Percentiles rank a stretch among this genome's conserved stretches.
Evolutionary conservation across 2,888 invertebrate species (phyloP).

Genomic region (Luperina nickerlii): DNA sequence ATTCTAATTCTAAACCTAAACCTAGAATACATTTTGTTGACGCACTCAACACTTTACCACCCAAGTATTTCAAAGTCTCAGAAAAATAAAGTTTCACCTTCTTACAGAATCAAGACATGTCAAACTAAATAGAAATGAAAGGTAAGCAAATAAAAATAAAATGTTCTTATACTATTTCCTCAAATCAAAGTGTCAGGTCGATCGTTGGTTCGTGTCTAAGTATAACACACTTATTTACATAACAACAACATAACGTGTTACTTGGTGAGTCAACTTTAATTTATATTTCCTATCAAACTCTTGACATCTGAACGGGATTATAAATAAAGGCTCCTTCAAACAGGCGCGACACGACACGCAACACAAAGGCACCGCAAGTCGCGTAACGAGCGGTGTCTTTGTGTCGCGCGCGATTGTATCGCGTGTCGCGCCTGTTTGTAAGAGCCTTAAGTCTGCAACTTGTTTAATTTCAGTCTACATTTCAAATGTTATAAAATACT

Average conservation of each 20-base stretch:
- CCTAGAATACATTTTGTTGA: neutral
- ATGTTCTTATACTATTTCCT: neutral
- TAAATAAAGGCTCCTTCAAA: slow-evolving; percentile 5
- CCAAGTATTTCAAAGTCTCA: neutral
- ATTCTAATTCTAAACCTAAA: neutral
- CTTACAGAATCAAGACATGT: neutral
- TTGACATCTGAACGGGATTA: slow-evolving; percentile 34
- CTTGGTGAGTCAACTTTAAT: slow-evolving; percentile 23
- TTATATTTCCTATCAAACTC: slow-evolving; percentile 23
- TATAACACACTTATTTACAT: neutral
- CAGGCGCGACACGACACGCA: too few relatives aligned
- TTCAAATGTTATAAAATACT: neutral
- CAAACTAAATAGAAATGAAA: neutral
- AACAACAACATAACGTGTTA: neutral
- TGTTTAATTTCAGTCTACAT: slow-evolving; percentile 19
- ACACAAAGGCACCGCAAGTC: too few relatives aligned
- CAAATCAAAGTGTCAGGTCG: neutral
- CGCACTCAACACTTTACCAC: neutral
- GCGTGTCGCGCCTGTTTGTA: too few relatives aligned
- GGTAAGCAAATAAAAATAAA: neutral
- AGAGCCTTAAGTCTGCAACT: neutral
- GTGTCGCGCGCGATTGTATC: too few relatives aligned
- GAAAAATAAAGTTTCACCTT: neutral
- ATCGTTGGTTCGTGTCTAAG: neutral
- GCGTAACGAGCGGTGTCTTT: too few relatives aligned